Conservation (phyloP, 2,113 vertebrate genomes). For the Petroica traversi region DNA sequence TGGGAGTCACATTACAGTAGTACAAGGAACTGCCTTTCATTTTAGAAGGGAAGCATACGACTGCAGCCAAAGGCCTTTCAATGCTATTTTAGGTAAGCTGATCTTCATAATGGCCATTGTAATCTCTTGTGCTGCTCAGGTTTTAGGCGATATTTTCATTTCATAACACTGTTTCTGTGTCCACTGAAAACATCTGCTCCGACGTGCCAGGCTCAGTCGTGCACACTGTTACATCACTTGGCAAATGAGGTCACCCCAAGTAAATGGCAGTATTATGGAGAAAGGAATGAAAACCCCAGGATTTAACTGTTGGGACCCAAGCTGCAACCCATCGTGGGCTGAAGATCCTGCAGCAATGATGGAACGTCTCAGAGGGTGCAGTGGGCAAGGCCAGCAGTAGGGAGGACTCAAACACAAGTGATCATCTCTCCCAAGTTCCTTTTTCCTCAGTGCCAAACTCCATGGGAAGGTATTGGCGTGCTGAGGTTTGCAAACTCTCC, state of each 20-base stretch:
- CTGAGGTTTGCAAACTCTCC: not conserved
- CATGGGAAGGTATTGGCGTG: not conserved
- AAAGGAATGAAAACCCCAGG: not conserved
- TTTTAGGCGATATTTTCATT: not conserved
- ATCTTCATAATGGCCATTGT: conserved; percentile 33
- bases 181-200: conserved; percentile 26
- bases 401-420: not conserved
- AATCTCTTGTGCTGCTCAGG: conserved; percentile 29
- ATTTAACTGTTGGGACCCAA: not conserved
- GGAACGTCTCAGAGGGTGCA: not conserved
- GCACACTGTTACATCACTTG: conserved; percentile 41
- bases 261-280: conserved; percentile 50
- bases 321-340: not conserved
- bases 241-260: conserved; percentile 37
- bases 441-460: not conserved
- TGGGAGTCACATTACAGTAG: not conserved
- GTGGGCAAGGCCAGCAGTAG: not conserved
- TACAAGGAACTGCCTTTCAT: not conserved
- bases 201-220: conserved; percentile 3
- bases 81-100: conserved; percentile 18
- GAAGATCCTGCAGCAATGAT: not conserved
- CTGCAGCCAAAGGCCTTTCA: conserved; percentile 20
- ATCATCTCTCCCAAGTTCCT: not conserved
- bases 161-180: conserved; percentile 51
- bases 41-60: not conserved